phyloP scores from a whole-genome alignment of 2,797 vertebrate species.

The Clarias platycephalus region DNA sequence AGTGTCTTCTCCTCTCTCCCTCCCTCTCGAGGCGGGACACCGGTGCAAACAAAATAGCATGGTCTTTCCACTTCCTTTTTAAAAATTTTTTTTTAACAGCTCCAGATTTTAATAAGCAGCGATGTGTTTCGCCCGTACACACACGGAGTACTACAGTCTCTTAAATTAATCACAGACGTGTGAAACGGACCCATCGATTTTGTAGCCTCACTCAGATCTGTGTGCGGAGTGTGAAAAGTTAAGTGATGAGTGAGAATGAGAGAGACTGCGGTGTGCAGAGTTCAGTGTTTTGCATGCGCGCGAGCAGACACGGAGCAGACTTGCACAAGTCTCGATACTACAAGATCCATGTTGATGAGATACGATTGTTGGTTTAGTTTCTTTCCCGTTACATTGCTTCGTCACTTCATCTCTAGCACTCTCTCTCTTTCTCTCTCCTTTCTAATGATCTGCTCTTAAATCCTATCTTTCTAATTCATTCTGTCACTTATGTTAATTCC shows the following conservation, averaged over 20 bases:
- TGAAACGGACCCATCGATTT: not conserved
- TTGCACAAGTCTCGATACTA: too few species aligned
- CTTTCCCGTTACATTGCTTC: too few species aligned
- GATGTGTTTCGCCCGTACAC: not conserved
- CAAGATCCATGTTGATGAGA: too few species aligned
- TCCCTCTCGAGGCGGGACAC: not conserved
- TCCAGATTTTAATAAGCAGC: not conserved
- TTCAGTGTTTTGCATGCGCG: too few species aligned
- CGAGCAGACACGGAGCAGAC: too few species aligned
- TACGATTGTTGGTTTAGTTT: too few species aligned
- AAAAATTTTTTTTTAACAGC: not conserved
- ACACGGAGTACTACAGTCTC: not conserved
- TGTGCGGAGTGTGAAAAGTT: not conserved
- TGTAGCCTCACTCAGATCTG: not conserved
- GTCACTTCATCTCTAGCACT: not conserved
- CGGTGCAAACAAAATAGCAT: too few species aligned
- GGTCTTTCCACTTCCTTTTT: not conserved
- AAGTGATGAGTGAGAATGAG: not conserved
- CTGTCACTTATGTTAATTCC: too few species aligned
- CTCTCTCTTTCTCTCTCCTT: too few species aligned
- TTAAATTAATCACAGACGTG: not conserved
- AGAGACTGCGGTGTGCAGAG: too few species aligned
- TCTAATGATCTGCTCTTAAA: not conserved
- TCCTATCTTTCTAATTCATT: too few species aligned
- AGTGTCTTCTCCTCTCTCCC: not conserved